Percentiles rank a stretch among this genome's conserved stretches.
Conservation (phyloP, 2,797 vertebrate species). For the Sebastes vulpes region DNA sequence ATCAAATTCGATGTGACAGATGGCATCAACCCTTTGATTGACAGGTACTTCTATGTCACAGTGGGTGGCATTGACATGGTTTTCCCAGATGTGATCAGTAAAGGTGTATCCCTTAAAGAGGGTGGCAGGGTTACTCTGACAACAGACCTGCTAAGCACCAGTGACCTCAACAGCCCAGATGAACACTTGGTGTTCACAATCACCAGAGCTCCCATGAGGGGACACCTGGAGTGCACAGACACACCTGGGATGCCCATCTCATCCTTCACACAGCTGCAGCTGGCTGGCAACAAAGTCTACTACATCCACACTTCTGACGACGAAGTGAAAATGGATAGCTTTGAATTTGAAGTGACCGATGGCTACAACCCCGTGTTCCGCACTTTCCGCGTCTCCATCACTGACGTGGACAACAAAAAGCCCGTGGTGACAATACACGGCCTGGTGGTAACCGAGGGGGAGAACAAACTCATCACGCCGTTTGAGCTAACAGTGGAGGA, state of each 20-base stretch:
- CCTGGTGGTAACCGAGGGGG: constrained; percentile 90
- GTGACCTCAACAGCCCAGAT: constrained; percentile 96
- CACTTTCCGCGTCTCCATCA: constrained; percentile 95
- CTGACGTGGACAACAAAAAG: constrained; percentile 97
- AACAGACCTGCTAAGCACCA: constrained; percentile 96
- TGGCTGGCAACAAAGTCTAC: constrained; percentile 96
- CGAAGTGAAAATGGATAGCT: constrained; percentile 97
- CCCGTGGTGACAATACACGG: constrained; percentile 92
- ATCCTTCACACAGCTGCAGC: constrained; percentile 94
- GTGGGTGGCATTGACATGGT: constrained; percentile 93
- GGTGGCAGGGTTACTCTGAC: constrained; percentile 94
- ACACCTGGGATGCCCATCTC: constrained; percentile 89
- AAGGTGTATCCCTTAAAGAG: constrained; percentile 96
- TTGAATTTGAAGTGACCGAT: constrained; percentile 97
- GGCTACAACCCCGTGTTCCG: constrained; percentile 96
- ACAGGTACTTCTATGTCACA: constrained; percentile 97
- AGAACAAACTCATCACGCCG: constrained; percentile 94
- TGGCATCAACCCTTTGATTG: constrained; percentile 94
- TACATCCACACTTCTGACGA: constrained; percentile 96
- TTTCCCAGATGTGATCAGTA: constrained; percentile 95
- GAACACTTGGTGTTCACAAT: constrained; percentile 95
- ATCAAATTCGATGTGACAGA: constrained; percentile 98
- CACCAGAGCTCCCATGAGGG: constrained; percentile 92
- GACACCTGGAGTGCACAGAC: constrained; percentile 95
- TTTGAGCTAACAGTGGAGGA: constrained; percentile 96